These are phyloP conservation scores for Linurgus olivaceus DNA, from an alignment of 2,797 vertebrate genomes.

Conservation along the genomic window DNA sequence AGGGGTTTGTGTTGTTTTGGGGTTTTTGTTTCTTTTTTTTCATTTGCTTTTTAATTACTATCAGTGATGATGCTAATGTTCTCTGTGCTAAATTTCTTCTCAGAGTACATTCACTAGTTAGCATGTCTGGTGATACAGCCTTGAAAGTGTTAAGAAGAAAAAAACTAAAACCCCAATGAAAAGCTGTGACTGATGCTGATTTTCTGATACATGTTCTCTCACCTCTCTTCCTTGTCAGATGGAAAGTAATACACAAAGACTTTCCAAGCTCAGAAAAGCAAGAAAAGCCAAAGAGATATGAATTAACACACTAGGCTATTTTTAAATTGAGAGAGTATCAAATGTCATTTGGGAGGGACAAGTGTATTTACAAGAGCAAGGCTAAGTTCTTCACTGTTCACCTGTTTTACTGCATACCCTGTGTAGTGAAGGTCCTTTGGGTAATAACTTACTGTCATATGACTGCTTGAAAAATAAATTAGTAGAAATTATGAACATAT, in stretches of 20 bases:
- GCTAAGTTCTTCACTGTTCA: background rate
- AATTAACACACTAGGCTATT: background rate
- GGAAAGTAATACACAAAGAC: background rate
- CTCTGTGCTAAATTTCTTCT: background rate
- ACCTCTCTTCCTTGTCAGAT: background rate
- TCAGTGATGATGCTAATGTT: background rate
- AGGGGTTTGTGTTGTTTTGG: background rate
- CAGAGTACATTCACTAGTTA: background rate
- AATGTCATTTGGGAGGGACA: background rate
- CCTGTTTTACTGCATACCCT: background rate
- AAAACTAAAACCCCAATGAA: background rate
- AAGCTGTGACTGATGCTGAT: background rate
- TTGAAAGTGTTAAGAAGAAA: background rate
- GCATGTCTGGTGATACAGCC: background rate
- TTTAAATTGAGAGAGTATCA: background rate
- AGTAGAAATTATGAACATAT: background rate
- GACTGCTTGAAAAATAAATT: background rate
- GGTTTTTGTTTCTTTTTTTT: rapidly evolving
- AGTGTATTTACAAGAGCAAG: background rate
- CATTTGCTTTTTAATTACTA: background rate
- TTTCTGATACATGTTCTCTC: background rate
- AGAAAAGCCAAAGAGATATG: background rate
- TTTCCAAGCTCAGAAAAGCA: background rate
- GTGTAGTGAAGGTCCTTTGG: background rate
- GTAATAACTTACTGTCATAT: background rate